Conservation (phyloP, 2,888 invertebrate genomes). For the Apomyelois bistriatella region DNA sequence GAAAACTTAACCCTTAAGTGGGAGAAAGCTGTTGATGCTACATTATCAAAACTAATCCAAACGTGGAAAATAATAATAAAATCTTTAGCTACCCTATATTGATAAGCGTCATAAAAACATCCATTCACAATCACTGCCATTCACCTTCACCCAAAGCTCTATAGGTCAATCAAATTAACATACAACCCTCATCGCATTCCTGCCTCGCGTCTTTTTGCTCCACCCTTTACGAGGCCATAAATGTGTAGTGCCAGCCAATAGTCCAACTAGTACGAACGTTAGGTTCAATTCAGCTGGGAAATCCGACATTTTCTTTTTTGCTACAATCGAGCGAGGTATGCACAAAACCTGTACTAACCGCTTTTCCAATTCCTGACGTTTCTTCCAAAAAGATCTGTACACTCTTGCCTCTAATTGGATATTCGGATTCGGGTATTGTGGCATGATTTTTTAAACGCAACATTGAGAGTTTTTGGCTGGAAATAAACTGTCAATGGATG, state of each 20-base stretch:
- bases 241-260: conserved; percentile 51
- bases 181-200: conserved; percentile 35
- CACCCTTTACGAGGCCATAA: conserved; percentile 62
- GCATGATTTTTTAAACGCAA: no score
- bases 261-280: conserved; percentile 35
- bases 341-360: conserved; percentile 7
- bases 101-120: neutral
- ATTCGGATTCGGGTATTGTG: neutral
- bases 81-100: no score
- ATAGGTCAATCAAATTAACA: conserved; percentile 55
- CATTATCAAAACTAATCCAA: no score
- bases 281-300: conserved; percentile 12
- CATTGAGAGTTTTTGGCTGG: no score
- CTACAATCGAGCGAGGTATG: conserved; percentile 1
- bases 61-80: no score
- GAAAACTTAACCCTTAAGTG: no score
- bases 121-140: conserved; percentile 11
- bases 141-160: conserved; percentile 24
- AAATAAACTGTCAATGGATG: no score
- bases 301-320: conserved; percentile 7
- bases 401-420: neutral
- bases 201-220: conserved; percentile 36
- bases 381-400: neutral
- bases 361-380: neutral
- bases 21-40: no score